These are phyloP conservation scores for Enteromius thamalakanensis DNA, from an alignment of 2,797 vertebrate genomes.

Conservation along the genomic window DNA sequence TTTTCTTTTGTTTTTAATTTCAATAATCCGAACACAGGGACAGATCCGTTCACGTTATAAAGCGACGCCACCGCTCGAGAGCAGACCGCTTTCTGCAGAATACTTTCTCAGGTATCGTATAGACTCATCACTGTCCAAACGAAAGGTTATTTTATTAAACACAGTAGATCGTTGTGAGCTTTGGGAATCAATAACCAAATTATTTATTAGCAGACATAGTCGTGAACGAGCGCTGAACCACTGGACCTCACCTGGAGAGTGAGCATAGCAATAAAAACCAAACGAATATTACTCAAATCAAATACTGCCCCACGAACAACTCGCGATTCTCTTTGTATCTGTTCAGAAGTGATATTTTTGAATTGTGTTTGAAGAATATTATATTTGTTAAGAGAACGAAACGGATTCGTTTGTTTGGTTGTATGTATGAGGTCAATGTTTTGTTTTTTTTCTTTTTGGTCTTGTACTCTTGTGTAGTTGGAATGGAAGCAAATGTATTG, in stretches of 20 bases:
- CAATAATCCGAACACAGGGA: slow-evolving; percentile 45
- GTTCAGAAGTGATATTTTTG: slow-evolving; percentile 45
- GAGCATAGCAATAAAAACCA: slow-evolving; percentile 59
- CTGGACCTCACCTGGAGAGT: slow-evolving; percentile 46
- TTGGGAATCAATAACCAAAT: slow-evolving; percentile 47
- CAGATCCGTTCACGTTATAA: slow-evolving; percentile 21
- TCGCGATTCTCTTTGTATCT: slow-evolving; percentile 23
- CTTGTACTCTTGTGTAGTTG: slow-evolving; percentile 70
- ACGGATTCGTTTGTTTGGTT: neutral
- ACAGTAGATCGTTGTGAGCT: neutral
- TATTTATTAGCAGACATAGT: slow-evolving; percentile 42
- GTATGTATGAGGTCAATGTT: slow-evolving; percentile 57
- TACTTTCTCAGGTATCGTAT: slow-evolving; percentile 63
- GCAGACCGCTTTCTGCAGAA: slow-evolving; percentile 54
- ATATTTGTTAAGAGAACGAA: slow-evolving; percentile 40
- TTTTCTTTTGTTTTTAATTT: neutral
- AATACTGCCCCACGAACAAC: slow-evolving; percentile 47
- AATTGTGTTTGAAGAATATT: slow-evolving; percentile 50
- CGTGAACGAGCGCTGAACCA: slow-evolving; percentile 40
- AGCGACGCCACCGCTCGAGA: slow-evolving; percentile 25
- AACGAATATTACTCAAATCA: slow-evolving; percentile 22
- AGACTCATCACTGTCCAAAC: slow-evolving; percentile 60
- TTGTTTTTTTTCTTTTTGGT: slow-evolving; percentile 21
- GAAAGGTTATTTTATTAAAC: slow-evolving; percentile 53
- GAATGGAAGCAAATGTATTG: slow-evolving; percentile 70